phyloP scores from a whole-genome alignment of 2,888 invertebrate genomes.

The Sepiola atlantica region DNA sequence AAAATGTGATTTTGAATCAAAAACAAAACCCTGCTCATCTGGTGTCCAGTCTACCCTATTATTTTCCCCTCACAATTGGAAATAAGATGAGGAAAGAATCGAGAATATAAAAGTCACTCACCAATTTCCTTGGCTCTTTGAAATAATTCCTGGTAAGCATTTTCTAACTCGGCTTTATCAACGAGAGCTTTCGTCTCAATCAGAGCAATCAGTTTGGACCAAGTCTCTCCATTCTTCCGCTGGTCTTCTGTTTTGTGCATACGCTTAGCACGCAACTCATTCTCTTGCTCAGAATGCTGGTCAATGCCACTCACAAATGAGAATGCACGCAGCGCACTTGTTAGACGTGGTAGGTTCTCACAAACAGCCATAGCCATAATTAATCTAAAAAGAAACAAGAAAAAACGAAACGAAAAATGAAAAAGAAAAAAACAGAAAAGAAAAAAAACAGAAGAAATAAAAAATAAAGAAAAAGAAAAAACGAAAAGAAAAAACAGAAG shows the following conservation, averaged over 20 bases:
- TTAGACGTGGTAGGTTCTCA: conserved; percentile 60
- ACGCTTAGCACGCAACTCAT: conserved; percentile 60
- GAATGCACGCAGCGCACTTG: conserved; percentile 64
- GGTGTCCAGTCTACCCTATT: too few relatives aligned
- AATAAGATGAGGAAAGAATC: too few relatives aligned
- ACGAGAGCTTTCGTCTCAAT: conserved; percentile 58
- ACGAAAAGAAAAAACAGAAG: not conserved
- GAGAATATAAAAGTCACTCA: conserved; percentile 47
- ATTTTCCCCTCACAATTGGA: too few relatives aligned
- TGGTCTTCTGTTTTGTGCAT: conserved; percentile 60
- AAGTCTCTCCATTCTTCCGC: conserved; percentile 59
- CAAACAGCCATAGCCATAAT: conserved; percentile 34
- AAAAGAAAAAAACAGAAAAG: not conserved
- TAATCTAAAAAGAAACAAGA: not conserved
- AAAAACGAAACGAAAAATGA: not conserved
- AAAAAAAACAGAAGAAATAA: not conserved
- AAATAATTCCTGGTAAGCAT: conserved; percentile 59
- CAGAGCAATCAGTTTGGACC: conserved; percentile 58
- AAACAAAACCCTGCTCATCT: too few relatives aligned
- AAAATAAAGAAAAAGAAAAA: not conserved
- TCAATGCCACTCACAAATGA: conserved; percentile 56
- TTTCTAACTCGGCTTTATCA: conserved; percentile 56
- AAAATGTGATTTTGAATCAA: too few relatives aligned
- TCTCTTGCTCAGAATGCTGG: conserved; percentile 41
- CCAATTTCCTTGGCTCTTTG: conserved; percentile 63